Evolutionary conservation across 2,888 invertebrate species (phyloP).

Genomic region (Arge pagana): DNA sequence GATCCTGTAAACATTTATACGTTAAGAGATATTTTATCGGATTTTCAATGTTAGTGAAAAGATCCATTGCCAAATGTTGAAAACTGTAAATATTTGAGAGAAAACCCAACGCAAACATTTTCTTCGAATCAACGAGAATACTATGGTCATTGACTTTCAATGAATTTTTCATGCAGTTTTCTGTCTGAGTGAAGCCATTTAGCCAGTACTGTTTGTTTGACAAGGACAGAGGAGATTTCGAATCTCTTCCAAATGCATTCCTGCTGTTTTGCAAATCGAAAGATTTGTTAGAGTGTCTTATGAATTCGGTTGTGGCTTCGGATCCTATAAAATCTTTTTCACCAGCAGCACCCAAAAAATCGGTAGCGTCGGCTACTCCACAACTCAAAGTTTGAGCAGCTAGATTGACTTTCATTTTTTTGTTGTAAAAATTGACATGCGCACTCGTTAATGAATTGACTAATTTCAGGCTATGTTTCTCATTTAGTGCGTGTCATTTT

Average conservation of each 20-base stretch:
- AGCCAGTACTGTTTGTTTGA: slow-evolving; percentile 5
- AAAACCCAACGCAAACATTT: slow-evolving; percentile 18
- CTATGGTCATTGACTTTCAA: not conserved
- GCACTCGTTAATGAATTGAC: slow-evolving; percentile 30
- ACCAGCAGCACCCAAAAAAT: slow-evolving; percentile 24
- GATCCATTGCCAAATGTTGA: not conserved
- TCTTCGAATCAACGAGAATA: not conserved
- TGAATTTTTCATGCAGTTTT: slow-evolving; percentile 7
- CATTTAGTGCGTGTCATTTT: slow-evolving; percentile 29
- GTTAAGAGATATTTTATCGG: no score
- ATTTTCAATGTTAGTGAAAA: no score
- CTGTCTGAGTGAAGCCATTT: slow-evolving; percentile 8
- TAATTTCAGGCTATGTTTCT: slow-evolving; percentile 28
- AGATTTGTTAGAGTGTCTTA: slow-evolving; percentile 30
- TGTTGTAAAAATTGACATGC: slow-evolving; percentile 32
- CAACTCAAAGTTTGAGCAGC: slow-evolving; percentile 33
- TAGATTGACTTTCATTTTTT: no score
- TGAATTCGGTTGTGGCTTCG: slow-evolving; percentile 32
- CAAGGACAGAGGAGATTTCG: slow-evolving; percentile 28
- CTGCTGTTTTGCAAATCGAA: slow-evolving; percentile 35
- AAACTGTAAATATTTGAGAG: slow-evolving; percentile 9
- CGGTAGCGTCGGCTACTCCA: slow-evolving; percentile 31
- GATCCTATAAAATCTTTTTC: slow-evolving; percentile 26
- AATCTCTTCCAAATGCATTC: slow-evolving; percentile 34
- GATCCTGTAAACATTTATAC: no score